Conservation (phyloP, 2,797 vertebrate species). For the Coregonus sp. region DNA sequence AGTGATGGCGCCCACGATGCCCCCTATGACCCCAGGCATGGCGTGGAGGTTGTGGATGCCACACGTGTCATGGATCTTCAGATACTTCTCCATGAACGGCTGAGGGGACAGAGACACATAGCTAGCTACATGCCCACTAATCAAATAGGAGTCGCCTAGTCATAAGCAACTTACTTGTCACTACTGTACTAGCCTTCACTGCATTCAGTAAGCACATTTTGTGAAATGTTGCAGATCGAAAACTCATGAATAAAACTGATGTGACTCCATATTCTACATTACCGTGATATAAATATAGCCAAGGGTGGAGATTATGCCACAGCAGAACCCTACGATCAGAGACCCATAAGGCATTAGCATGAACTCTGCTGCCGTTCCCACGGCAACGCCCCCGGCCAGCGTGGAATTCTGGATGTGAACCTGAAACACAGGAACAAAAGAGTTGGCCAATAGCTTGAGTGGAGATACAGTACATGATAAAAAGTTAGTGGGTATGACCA, state of each 20-base stretch:
- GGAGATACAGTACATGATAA: not conserved
- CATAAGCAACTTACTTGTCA: not conserved
- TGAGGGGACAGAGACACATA: constrained; percentile 49
- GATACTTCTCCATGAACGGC: constrained; percentile 87
- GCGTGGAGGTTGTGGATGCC: constrained; percentile 95
- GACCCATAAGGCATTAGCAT: constrained; percentile 92
- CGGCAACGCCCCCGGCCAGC: constrained; percentile 91
- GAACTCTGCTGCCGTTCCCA: constrained; percentile 94
- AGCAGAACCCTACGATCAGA: constrained; percentile 89
- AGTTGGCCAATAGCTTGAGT: not conserved
- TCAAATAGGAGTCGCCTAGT: not conserved
- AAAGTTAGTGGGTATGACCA: not conserved
- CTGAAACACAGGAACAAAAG: constrained; percentile 60
- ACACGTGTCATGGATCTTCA: constrained; percentile 94
- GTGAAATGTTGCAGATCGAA: not conserved
- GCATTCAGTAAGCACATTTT: not conserved
- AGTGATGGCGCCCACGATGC: constrained; percentile 91
- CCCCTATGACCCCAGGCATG: constrained; percentile 91
- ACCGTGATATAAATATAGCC: constrained; percentile 83
- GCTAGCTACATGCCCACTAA: not conserved
- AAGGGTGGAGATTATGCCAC: constrained; percentile 86
- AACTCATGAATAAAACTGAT: not conserved
- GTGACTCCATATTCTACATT: not conserved
- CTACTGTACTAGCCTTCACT: not conserved
- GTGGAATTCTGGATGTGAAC: constrained; percentile 98